Base-by-base conservation (phyloP, 2,888 invertebrate genomes). In the Pinctada fucata region DNA sequence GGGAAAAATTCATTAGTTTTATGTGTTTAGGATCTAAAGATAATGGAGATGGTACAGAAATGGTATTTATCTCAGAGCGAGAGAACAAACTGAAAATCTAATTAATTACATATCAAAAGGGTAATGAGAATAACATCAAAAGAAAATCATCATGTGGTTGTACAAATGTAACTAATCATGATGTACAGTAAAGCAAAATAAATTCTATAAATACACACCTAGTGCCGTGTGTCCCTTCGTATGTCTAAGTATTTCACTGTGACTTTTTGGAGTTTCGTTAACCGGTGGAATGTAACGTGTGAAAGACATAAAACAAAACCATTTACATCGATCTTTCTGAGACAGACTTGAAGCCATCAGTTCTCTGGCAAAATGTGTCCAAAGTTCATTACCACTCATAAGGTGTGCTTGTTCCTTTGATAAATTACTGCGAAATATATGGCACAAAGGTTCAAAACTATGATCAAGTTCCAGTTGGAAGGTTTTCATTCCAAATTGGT, bases 281-380 rank as follows among this genome's bases (percentile, higher is more conserved):
- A 82, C 82, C 49, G 89, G 88, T 3, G 95, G 95, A 87, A 95
- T 94, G 92, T 96, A 97, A 87, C 95, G 94, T 0, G 97, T 97
- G 91, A 97, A 97, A 0, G 97, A 96, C 84, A 98, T 94, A 90
- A 98, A 97, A 0, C 96, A 97, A 78, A 98, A 94, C 93, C 96
- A 98, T 92, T 98, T 99, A 84, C 95, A 94, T 65, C 83, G 78
- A 47, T 89, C 88, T 85, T 95, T 94, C 83, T 95, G 94, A 0
- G 78, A 63, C 74, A 90, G 88, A 75, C 85, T 80, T 52, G 89
- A 95, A 76, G 95, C 94, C 94, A 97, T 95, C 68, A 98, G 93
- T 93, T 98, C 97, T 84, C 96, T 94, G 1, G 96, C 98, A 91
- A 97, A 95, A 90, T 95, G 93, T 85, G 95, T 94, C 98, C 98